Evolutionary conservation across 1,140 invertebrate genomes (phyloP).

Genomic region (Rhyzopertha dominica): DNA sequence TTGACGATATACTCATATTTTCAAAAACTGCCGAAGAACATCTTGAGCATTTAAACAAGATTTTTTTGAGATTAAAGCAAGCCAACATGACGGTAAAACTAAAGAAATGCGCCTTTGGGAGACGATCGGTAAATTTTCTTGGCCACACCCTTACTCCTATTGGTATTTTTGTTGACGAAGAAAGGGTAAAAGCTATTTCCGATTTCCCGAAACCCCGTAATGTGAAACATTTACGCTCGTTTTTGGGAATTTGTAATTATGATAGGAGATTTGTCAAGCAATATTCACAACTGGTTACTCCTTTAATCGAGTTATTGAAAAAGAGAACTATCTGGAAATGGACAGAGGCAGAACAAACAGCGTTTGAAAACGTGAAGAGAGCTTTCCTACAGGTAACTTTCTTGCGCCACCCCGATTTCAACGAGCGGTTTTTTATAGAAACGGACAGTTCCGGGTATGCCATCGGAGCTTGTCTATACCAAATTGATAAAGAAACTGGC

Average conservation of each 20-base stretch:
- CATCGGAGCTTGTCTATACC: no score
- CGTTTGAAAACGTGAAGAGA: constrained; percentile 4
- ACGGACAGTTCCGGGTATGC: no score
- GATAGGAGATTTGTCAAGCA: constrained; percentile 1
- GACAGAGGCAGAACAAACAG: not conserved
- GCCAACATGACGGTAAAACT: not conserved
- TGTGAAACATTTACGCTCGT: constrained; percentile 5
- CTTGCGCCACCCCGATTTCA: constrained; percentile 4
- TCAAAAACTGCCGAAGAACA: not conserved
- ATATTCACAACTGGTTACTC: constrained; percentile 6
- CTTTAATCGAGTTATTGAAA: constrained; percentile 3
- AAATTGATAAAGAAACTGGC: no score
- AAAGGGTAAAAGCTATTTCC: constrained; percentile 2
- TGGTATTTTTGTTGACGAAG: not conserved
- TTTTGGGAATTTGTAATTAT: constrained; percentile 10
- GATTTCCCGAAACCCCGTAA: constrained; percentile 1
- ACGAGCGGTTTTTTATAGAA: constrained; percentile 1
- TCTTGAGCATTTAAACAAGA: constrained; percentile 7
- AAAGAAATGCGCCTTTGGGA: no score
- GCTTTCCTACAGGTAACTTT: constrained; percentile 4
- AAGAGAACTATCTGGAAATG: constrained; percentile 15
- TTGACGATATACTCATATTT: constrained; percentile 10
- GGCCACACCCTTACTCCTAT: not conserved
- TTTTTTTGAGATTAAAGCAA: constrained; percentile 5
- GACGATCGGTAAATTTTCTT: not conserved